phyloP scores from a whole-genome alignment of 1,140 invertebrate species.

The Hylyphantes graminicola region DNA sequence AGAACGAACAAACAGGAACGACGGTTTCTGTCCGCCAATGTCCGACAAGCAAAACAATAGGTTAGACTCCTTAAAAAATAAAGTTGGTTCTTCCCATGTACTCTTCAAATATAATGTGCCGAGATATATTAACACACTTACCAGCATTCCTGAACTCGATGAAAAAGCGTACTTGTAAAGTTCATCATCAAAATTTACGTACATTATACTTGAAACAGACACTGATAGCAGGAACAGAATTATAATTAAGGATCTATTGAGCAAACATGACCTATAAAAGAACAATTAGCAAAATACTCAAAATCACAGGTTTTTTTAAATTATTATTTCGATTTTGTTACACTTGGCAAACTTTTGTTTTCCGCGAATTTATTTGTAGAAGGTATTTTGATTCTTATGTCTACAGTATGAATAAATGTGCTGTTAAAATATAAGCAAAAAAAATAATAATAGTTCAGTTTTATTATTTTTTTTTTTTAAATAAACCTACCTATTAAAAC shows the following conservation, averaged over 20 bases:
- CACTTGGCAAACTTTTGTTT: no score
- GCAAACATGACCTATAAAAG: conserved; percentile 41
- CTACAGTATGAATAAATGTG: no score
- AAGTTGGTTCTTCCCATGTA: no score
- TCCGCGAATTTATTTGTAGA: no score
- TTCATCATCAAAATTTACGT: conserved; percentile 58
- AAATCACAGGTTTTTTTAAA: background rate
- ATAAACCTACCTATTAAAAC: conserved; percentile 30
- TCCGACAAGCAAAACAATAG: no score
- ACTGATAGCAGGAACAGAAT: conserved; percentile 46
- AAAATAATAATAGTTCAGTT: background rate
- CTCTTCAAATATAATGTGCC: no score
- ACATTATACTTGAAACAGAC: conserved; percentile 57
- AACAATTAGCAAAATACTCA: background rate
- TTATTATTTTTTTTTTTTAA: background rate
- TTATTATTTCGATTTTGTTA: no score
- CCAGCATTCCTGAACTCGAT: conserved; percentile 42
- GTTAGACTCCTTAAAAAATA: no score
- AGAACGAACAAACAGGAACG: no score
- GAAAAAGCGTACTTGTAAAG: conserved; percentile 58
- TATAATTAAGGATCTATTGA: conserved; percentile 56
- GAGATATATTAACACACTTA: conserved; percentile 5
- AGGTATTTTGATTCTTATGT: no score
- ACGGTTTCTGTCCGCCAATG: no score
- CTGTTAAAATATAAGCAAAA: no score